phyloP scores from a whole-genome alignment of 2,797 vertebrate genomes.

The Philypnodon macrostomus region DNA sequence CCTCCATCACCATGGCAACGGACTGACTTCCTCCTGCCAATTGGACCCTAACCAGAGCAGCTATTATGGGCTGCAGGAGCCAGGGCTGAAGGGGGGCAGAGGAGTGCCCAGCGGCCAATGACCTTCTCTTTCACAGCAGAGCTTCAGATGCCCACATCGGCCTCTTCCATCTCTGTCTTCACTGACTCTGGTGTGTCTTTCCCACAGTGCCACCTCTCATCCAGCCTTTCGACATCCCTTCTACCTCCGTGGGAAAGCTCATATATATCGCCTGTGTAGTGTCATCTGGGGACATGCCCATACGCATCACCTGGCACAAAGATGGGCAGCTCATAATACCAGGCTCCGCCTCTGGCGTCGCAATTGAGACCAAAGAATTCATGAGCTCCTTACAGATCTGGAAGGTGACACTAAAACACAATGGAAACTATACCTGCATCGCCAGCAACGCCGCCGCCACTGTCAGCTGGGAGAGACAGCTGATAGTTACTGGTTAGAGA shows the following conservation, averaged over 20 bases:
- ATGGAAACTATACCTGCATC: constrained; percentile 97
- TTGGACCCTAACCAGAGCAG: constrained; percentile 83
- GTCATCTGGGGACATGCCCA: constrained; percentile 98
- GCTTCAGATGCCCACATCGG: constrained; percentile 60
- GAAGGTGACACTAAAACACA: constrained; percentile 96
- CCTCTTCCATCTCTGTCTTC: constrained; percentile 44
- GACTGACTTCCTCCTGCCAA: constrained; percentile 82
- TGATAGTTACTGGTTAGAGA: constrained; percentile 91
- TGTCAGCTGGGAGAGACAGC: constrained; percentile 93
- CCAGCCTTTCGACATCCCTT: constrained; percentile 98
- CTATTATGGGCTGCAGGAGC: constrained; percentile 81
- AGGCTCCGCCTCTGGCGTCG: constrained; percentile 86
- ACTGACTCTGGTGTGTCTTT: constrained; percentile 58
- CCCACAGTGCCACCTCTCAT: constrained; percentile 91
- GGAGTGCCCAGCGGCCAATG: constrained; percentile 59
- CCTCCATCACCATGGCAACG: constrained; percentile 80
- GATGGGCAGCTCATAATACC: constrained; percentile 95
- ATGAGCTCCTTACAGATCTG: constrained; percentile 97
- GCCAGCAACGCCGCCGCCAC: constrained; percentile 93
- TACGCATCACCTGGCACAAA: constrained; percentile 98
- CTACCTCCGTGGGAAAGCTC: constrained; percentile 96
- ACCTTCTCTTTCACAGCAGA: constrained; percentile 63
- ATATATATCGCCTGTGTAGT: constrained; percentile 98
- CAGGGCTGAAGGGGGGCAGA: constrained; percentile 41
- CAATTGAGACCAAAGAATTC: constrained; percentile 98